Percentiles rank a stretch among this genome's conserved stretches.
Conservation (phyloP, 2,113 vertebrate species). For the Etheostoma spectabile region DNA sequence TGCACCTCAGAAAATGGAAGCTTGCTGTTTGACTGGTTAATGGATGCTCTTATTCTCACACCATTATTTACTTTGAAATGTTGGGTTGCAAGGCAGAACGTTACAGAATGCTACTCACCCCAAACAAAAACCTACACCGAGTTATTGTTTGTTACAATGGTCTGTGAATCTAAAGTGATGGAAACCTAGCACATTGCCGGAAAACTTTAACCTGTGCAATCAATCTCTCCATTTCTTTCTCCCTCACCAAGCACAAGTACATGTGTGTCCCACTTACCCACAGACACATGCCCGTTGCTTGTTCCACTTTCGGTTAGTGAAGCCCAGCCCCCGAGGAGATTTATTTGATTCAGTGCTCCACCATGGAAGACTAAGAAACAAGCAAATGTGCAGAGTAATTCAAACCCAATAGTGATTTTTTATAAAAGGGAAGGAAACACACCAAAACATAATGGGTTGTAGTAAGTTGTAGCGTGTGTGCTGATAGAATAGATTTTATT, state of each 20-base stretch:
- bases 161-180: conserved; percentile 55
- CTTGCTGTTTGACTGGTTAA: conserved; percentile 64
- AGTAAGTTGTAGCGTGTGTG: conserved; percentile 62
- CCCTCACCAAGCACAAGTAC: not conserved
- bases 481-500: conserved; percentile 70
- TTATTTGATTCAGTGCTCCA: conserved; percentile 68
- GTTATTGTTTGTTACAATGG: conserved; percentile 60
- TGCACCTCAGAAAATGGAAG: conserved; percentile 44
- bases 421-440: conserved; percentile 16
- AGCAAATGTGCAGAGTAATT: conserved; percentile 71
- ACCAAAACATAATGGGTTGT: conserved; percentile 68
- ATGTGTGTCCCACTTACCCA: conserved; percentile 7
- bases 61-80: conserved; percentile 70
- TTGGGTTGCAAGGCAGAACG: conserved; percentile 47
- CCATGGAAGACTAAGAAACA: conserved; percentile 67
- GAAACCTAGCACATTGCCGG: conserved; percentile 27
- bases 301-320: conserved; percentile 69
- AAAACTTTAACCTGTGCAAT: conserved; percentile 59
- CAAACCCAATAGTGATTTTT: conserved; percentile 64
- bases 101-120: conserved; percentile 57
- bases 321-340: conserved; percentile 70
- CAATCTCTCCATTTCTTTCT: conserved; percentile 26
- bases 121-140: conserved; percentile 43
- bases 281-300: conserved; percentile 62
- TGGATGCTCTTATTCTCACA: conserved; percentile 52